Conservation (phyloP, 2,113 vertebrate genomes). For the Lophius piscatorius region DNA sequence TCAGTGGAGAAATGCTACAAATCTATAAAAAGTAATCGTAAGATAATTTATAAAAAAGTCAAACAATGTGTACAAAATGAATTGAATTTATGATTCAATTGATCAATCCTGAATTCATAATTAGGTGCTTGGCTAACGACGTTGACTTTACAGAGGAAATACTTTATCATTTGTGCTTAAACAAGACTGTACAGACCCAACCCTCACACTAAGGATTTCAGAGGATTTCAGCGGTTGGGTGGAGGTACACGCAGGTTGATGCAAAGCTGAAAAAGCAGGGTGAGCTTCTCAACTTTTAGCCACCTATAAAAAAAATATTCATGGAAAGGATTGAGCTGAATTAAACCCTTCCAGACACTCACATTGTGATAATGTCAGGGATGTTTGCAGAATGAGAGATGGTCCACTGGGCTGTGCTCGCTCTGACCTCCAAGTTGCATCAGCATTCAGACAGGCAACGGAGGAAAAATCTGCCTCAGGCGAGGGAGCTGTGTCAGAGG, state of each 20-base stretch:
- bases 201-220: constrained; percentile 7
- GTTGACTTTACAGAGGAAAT: neutral
- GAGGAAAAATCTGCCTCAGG: constrained; percentile 38
- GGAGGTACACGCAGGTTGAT: constrained; percentile 19
- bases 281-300: constrained; percentile 2
- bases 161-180: neutral
- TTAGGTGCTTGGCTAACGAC: too few relatives aligned
- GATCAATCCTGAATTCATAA: too few relatives aligned
- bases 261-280: neutral
- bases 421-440: constrained; percentile 60
- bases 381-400: constrained; percentile 45
- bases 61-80: too few relatives aligned
- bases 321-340: constrained; percentile 30
- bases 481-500: constrained; percentile 38
- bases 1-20: too few relatives aligned
- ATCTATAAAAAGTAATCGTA: too few relatives aligned
- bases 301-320: constrained; percentile 9
- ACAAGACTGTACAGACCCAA: neutral
- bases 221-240: constrained; percentile 43
- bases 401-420: constrained; percentile 29
- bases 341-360: constrained; percentile 28
- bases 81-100: too few relatives aligned
- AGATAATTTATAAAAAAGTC: too few relatives aligned
- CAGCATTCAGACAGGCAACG: constrained; percentile 52
- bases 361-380: constrained; percentile 32